Percentiles rank a stretch among this genome's conserved stretches.
Conservation (phyloP, 2,888 invertebrate genomes). For the Invenusta paracnida region DNA sequence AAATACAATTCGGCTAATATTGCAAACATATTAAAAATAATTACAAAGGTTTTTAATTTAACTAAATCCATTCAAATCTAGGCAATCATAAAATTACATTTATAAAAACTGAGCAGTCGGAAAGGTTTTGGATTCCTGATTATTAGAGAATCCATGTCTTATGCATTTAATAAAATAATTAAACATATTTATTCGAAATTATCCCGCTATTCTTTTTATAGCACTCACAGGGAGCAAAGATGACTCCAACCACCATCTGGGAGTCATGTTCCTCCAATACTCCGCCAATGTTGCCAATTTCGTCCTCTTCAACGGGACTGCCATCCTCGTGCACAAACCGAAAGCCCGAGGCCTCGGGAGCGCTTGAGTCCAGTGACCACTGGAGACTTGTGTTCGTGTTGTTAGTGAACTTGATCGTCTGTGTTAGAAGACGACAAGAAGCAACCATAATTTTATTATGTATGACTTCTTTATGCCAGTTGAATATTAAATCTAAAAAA, state of each 20-base stretch:
- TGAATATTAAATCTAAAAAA: no score
- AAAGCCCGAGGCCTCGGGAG: slow-evolving; percentile 54
- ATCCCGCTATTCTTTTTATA: not conserved
- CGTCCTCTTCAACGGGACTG: slow-evolving; percentile 52
- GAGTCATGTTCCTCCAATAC: slow-evolving; percentile 54
- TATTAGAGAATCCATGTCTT: no score
- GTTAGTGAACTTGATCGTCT: slow-evolving; percentile 55
- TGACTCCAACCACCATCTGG: slow-evolving; percentile 50
- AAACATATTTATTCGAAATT: not conserved
- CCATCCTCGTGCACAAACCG: slow-evolving; percentile 56
- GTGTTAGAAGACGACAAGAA: slow-evolving; percentile 44
- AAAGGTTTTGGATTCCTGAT: no score
- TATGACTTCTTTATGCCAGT: no score
- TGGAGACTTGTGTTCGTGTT: slow-evolving; percentile 52
- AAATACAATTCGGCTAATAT: no score
- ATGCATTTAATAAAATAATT: no score
- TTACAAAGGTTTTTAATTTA: no score
- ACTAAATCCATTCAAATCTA: no score
- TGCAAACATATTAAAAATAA: no score
- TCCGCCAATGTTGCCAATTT: slow-evolving; percentile 52
- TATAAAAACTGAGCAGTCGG: no score
- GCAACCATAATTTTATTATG: not conserved
- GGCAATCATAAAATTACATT: no score
- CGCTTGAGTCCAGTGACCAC: slow-evolving; percentile 55
- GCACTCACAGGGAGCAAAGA: slow-evolving; percentile 57